A percentile compares a stretch with the other conserved stretches of the same genome.
phyloP scores from a whole-genome alignment of 92 coral and sea anemone genomes.

The Galaxea fascicularis region DNA sequence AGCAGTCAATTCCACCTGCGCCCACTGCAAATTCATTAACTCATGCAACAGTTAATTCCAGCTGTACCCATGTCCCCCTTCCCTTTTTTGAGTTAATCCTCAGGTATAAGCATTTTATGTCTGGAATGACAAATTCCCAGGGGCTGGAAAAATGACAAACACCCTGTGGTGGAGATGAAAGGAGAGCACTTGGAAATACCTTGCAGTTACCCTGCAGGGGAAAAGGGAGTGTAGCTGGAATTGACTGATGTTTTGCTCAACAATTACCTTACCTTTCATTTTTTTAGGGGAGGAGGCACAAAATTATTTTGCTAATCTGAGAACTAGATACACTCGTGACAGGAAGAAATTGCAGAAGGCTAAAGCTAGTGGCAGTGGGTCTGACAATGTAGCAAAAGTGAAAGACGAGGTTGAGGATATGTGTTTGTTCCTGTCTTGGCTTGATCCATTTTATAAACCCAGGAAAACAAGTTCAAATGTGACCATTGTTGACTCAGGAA shows the following conservation, averaged over 20 bases:
- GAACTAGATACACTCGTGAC: slow-evolving; percentile 71
- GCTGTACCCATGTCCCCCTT: too few species aligned
- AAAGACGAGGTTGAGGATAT: slow-evolving; percentile 57
- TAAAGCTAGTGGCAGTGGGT: slow-evolving; percentile 36
- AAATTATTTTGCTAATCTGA: slow-evolving; percentile 56
- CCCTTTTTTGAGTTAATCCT: too few species aligned
- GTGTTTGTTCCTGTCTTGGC: slow-evolving; percentile 66
- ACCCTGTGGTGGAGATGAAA: too few species aligned
- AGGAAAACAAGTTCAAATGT: slow-evolving; percentile 62
- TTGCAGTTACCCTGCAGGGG: too few species aligned
- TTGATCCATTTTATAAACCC: slow-evolving; percentile 68
- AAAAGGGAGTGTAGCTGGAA: background rate
- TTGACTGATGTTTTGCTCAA: background rate
- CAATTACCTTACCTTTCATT: background rate
- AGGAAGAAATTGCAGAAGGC: slow-evolving; percentile 54
- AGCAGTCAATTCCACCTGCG: too few species aligned
- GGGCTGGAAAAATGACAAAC: too few species aligned
- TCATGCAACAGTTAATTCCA: too few species aligned
- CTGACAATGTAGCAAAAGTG: slow-evolving; percentile 57
- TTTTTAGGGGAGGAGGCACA: slow-evolving; percentile 67
- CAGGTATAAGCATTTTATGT: too few species aligned
- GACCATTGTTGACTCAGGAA: slow-evolving; percentile 32
- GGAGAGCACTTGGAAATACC: too few species aligned
- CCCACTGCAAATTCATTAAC: too few species aligned
- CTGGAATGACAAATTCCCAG: too few species aligned